Percentiles rank a stretch among this genome's conserved stretches.
Conservation (phyloP, 2,113 vertebrate genomes). For the Hemibagrus wyckioides region DNA sequence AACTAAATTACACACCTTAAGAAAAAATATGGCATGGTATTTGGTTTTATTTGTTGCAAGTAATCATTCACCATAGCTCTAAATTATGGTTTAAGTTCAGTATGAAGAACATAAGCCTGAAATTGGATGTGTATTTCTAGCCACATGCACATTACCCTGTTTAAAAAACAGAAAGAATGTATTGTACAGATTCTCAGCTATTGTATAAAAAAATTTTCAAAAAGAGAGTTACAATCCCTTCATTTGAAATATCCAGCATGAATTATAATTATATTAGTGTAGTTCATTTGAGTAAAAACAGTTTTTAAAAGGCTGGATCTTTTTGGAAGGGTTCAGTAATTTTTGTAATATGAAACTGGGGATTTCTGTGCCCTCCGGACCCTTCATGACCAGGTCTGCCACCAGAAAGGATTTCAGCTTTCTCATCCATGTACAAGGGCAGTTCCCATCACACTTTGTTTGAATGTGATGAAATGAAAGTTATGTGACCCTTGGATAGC, state of each 20-base stretch:
- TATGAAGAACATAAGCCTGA: slow-evolving; percentile 51
- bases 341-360: slow-evolving; percentile 42
- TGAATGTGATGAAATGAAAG: slow-evolving; percentile 59
- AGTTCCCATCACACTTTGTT: slow-evolving; percentile 46
- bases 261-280: neutral
- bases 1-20: slow-evolving; percentile 57
- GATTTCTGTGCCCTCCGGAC: slow-evolving; percentile 27
- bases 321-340: neutral
- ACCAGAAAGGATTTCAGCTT: slow-evolving; percentile 52
- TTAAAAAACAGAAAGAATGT: neutral
- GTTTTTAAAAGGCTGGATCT: slow-evolving; percentile 8
- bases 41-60: slow-evolving; percentile 54
- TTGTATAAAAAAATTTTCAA: neutral
- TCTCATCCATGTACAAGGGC: slow-evolving; percentile 25
- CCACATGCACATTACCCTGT: slow-evolving; percentile 39
- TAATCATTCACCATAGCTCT: slow-evolving; percentile 48
- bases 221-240: neutral
- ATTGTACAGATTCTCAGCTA: neutral
- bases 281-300: neutral
- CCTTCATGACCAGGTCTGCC: slow-evolving; percentile 46
- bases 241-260: neutral
- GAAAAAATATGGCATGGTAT: slow-evolving; percentile 45
- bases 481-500: slow-evolving; percentile 61
- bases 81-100: slow-evolving; percentile 54
- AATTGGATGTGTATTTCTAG: slow-evolving; percentile 56